A percentile compares a stretch with the other conserved stretches of the same genome.
phyloP scores from a whole-genome alignment of 2,797 vertebrate genomes.

The Gobio occitaniae region DNA sequence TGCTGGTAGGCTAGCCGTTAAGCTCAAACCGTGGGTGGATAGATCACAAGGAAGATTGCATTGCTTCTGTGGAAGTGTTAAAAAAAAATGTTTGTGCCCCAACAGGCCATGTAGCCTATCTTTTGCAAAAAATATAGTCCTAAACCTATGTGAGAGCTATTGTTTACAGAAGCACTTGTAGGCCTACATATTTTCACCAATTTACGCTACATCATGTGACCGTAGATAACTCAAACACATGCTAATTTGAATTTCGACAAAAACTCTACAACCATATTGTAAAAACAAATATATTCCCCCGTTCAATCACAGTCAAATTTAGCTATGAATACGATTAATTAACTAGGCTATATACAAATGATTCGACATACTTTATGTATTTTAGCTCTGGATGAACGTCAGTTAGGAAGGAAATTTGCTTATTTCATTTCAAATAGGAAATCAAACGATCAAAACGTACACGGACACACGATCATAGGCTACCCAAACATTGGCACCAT shows the following conservation, averaged over 20 bases:
- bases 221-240: constrained; percentile 27
- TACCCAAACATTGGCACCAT: background rate
- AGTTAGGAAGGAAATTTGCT: background rate
- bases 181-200: background rate
- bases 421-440: no score
- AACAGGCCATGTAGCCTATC: background rate
- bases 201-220: constrained; percentile 14
- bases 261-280: background rate
- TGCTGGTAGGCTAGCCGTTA: background rate
- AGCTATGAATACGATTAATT: background rate
- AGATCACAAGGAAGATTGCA: constrained; percentile 9
- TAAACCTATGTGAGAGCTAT: background rate
- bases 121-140: background rate
- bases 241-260: background rate
- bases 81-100: background rate
- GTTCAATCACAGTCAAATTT: background rate
- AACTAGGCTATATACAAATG: background rate
- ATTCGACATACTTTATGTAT: background rate
- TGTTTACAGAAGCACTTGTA: background rate
- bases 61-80: background rate
- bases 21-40: constrained; percentile 12
- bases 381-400: background rate
- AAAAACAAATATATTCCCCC: background rate
- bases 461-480: background rate
- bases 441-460: no score